Evolutionary conservation across 2,797 vertebrate genomes (phyloP), one percentile per base, ranked within the genome.

Genomic region (Furcifer pardalis): DNA sequence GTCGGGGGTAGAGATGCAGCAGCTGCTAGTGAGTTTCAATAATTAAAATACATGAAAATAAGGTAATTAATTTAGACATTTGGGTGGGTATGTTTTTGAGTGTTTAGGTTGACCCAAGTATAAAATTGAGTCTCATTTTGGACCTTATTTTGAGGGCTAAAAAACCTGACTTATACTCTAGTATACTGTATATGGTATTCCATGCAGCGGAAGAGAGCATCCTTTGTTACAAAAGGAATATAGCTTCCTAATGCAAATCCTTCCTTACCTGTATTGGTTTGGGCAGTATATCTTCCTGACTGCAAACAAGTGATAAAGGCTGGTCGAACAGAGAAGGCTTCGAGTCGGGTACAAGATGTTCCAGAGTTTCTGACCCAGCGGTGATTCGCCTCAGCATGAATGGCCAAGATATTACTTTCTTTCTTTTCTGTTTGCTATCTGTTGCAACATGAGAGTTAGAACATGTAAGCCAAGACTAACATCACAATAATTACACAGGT

Each of bases 251-350:
- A 7, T 2, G 12, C 52, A 56, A 56, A 19, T 56, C 1, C 5
- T 40, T 74, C 87, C 96, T 90, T 95, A 99, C 98, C 91, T 95
- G 94, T 80, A 99, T 92, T 25, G 97, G 95, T 75, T 97, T 97
- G 27, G 98, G 98, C 59, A 98, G 96, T 0, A 90, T 95, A 84
- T 93, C 82, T 0, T 97, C 92, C 25, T 96, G 96, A 0, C 94
- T 94, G 73, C 97, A 98, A 84, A 97, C 94, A 21, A 95, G 88
- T 80, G 95, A 89, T 83, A 99, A 95, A 27, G 96, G 96, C 86
- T 96, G 97, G 84, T 98, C 97, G 90, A 99, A 99, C 78, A 99
- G 94, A 63, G 95, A 84, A 0, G 90, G 89, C 92, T 96, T 97
- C 86, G 93, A 17, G 52, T 95, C 93, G 0, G 85, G 66, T 62